Evolutionary conservation across 1,140 invertebrate genomes (phyloP), one percentile per base, ranked within the genome.

Genomic region (Pissodes strobi): DNA sequence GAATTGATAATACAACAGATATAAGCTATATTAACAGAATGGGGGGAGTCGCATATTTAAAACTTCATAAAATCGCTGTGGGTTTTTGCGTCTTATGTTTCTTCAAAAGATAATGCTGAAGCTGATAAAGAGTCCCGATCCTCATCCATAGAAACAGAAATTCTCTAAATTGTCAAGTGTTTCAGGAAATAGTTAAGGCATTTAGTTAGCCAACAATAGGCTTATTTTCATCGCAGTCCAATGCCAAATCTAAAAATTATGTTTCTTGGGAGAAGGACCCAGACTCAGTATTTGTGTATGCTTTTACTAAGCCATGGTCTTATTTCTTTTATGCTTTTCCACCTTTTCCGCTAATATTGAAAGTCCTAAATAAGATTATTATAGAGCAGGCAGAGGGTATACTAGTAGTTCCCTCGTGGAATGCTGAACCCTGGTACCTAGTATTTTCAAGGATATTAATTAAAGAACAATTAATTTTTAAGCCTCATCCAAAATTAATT

Each of bases 181-280:
- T 69, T 56, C 12, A 49, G 18, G 18, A 38, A 9, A 70, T 74
- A 39, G 3, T 23, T 5, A 25, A 55, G 3, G 41, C 0, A 0
- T 71, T 74, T 56, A 68, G 68, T 19, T n/a, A 10, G 10, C 68
- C 69, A 12, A 27, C 69, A 9, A 68, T 77, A 21, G 73, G 74
- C 65, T 23, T 76, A 8, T 75, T 74, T 56, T 70, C 74, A 13
- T 51, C 39, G 48, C 64, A 59, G n/a, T n/a, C n/a, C 25, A 76
- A 76, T 64, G 52, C 19, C 13, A 75, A 75, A 64, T 70, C 66
- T 57, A 15, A 65, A 41, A 52, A 8, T 43, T 75, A 53, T 53
- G 60, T 64, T 51, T 71, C 71, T 10, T 71, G 70, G 69, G 8
- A 46, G 0, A 37, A 37, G 13, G 72, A 74, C 39, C 58, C 69